Evolutionary conservation across 2,888 invertebrate genomes (phyloP), one percentile per base, ranked within the genome.

Genomic region (Pediacus dermestoides): DNA sequence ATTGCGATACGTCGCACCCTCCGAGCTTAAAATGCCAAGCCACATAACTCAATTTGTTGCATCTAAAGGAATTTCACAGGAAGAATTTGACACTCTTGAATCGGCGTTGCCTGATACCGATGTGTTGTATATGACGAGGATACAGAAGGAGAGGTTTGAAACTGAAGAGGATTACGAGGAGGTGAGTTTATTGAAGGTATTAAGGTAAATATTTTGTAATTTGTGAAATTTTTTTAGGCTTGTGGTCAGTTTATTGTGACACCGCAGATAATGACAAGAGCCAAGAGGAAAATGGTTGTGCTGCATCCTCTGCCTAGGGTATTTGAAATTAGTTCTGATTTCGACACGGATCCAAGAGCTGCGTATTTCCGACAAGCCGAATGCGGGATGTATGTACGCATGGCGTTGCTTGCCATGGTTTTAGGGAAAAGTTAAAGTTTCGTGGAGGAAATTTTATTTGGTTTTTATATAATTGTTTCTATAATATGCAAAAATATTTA

Each of bases 321-420:
- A 1, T 85, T 88, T 62, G 99, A 99, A 73, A 96, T 99, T 53
- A 92, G 92, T 52, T 77, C 88, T 0, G 91, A 94, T 53, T 89
- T 99, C 57, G 99, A 99, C 71, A 83, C 83, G 0, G 99, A 99
- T 71, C 92, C 94, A 0, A 76, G 99, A 32, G 97, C 99, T 0
- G 97, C 96, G 0, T 99, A 99, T 71, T 99, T 99, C 77, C 77
- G 97, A 11, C 99, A 99, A 72, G 95, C 94, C 0, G 94, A 96
- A 67, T 89, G 91, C 63, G 99, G 99, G 46, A 89, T 99, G 85
- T 99, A 91, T 63, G 91, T 99, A 10, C 80, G 99, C 34, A 99
- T 99, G 99, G 96, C 99, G 0, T 73, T 99, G 1, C 73, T 99
- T 10, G 85, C 94, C 1, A 88, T 92, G 81, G 85, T 95, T 2